Conservation (phyloP, 2,113 vertebrate species). For the Erythrolamprus reginae region DNA sequence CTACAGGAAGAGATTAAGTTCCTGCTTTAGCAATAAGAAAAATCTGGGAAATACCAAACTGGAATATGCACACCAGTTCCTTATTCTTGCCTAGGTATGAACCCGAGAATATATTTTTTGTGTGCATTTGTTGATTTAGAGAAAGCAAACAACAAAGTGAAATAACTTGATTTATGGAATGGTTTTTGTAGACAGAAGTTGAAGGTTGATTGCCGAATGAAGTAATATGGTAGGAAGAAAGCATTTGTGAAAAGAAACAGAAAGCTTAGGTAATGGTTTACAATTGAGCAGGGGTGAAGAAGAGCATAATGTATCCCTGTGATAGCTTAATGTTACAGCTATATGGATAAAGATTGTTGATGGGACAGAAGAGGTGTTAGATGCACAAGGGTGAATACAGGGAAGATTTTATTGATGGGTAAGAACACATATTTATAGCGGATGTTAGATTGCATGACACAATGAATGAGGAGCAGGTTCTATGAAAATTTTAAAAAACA, state of each 20-base stretch:
- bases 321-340: neutral
- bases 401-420: neutral
- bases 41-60: neutral
- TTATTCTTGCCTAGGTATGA: neutral
- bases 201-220: neutral
- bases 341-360: neutral
- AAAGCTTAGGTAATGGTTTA: neutral
- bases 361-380: neutral
- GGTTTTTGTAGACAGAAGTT: neutral
- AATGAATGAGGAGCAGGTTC: neutral
- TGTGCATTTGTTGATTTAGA: neutral
- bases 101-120: neutral
- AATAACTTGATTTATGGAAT: neutral
- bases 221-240: neutral
- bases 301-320: neutral
- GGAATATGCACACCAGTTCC: neutral
- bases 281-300: neutral
- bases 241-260: neutral
- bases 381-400: neutral
- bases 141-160: neutral
- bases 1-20: neutral
- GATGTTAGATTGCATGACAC: neutral
- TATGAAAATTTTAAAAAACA: neutral
- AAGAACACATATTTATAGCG: neutral
- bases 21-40: neutral